Conservation (phyloP, 2,888 invertebrate species). For the Gasteruption jaculator region DNA sequence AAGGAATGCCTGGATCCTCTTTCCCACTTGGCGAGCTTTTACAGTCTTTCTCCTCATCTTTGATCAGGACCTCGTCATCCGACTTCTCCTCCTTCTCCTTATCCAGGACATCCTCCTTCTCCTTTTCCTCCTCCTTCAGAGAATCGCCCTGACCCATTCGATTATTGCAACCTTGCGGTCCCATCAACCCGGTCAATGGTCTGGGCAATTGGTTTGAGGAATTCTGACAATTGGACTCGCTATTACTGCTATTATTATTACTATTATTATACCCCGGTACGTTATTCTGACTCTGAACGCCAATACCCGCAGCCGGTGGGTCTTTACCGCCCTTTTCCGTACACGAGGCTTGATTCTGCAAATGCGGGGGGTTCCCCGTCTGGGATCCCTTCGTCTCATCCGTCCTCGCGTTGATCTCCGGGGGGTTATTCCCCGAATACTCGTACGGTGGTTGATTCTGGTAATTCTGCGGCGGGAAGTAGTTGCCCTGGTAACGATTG, state of each 20-base stretch:
- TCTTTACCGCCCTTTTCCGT: constrained; percentile 36
- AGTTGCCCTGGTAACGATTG: constrained; percentile 53
- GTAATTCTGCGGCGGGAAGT: constrained; percentile 38
- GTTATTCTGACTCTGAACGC: constrained; percentile 32
- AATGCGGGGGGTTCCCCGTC: constrained; percentile 15
- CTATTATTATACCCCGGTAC: constrained; percentile 27
- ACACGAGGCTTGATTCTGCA: constrained; percentile 21
- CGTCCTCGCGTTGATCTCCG: constrained; percentile 30
- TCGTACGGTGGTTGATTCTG: constrained; percentile 37
- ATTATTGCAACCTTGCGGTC: constrained; percentile 26
- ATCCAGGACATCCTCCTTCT: constrained; percentile 56
- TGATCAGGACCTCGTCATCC: constrained; percentile 46
- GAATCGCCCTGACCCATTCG: constrained; percentile 41
- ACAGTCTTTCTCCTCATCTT: constrained; percentile 59
- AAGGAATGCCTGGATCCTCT: constrained; percentile 79
- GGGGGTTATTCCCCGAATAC: constrained; percentile 30
- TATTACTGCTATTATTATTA: constrained; percentile 15
- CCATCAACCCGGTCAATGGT: constrained; percentile 22
- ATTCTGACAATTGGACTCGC: constrained; percentile 24
- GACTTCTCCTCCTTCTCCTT: constrained; percentile 57
- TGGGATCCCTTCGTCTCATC: constrained; percentile 27
- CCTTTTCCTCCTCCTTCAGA: constrained; percentile 52
- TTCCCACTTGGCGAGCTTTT: constrained; percentile 55
- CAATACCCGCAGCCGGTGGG: constrained; percentile 26
- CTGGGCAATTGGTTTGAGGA: constrained; percentile 21